phyloP scores from a whole-genome alignment of 2,113 vertebrate genomes.

The Pteruthius melanotis region DNA sequence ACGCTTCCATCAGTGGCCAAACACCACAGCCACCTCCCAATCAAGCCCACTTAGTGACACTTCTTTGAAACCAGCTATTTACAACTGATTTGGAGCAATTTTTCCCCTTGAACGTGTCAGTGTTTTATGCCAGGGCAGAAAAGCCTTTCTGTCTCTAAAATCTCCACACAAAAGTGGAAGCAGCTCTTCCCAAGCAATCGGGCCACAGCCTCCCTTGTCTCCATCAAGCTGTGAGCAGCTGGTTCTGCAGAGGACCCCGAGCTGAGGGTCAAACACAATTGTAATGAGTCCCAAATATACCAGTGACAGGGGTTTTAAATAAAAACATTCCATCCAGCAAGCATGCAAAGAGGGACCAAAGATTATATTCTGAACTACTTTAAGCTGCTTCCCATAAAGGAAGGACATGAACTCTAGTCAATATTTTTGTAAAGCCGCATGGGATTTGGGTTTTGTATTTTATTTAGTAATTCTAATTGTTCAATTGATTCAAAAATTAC shows the following conservation, averaged over 20 bases:
- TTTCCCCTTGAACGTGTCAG: not conserved
- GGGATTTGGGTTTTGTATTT: not conserved
- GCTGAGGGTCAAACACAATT: not conserved
- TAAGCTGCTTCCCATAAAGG: not conserved
- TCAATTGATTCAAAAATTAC: not conserved
- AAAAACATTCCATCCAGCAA: not conserved
- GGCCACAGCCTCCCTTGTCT: not conserved
- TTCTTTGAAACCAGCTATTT: not conserved
- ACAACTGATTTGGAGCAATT: not conserved
- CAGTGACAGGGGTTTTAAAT: not conserved
- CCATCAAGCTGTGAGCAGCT: not conserved
- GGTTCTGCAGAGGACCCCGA: not conserved
- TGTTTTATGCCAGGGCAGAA: accelerated
- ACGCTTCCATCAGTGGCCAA: not conserved
- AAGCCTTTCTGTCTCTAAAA: not conserved
- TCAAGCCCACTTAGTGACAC: not conserved
- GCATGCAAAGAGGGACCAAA: not conserved
- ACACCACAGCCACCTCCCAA: not conserved
- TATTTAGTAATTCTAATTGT: not conserved
- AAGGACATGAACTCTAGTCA: not conserved
- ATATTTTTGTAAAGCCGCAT: not conserved
- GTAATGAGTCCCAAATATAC: not conserved
- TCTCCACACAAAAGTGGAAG: accelerated
- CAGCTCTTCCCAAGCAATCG: not conserved
- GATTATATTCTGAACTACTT: not conserved